A percentile compares a stretch with the other conserved stretches of the same genome.
phyloP scores from a whole-genome alignment of 2,113 vertebrate species.

The Ciconia maguari region DNA sequence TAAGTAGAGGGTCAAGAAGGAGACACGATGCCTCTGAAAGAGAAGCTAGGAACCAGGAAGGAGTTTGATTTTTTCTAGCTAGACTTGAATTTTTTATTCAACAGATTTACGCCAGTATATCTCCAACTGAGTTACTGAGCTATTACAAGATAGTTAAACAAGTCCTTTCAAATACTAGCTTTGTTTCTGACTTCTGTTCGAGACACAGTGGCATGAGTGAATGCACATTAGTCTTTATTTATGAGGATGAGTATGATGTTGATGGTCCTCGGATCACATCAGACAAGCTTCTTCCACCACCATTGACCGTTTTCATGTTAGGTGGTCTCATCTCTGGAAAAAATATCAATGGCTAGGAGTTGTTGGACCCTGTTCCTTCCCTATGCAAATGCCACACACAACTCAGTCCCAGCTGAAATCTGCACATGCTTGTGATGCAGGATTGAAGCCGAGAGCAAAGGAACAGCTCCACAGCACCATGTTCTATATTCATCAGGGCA shows the following conservation, averaged over 20 bases:
- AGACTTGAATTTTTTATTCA: background rate
- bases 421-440: background rate
- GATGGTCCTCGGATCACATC: background rate
- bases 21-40: background rate
- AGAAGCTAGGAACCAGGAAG: background rate
- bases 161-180: background rate
- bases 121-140: background rate
- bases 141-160: background rate
- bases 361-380: background rate
- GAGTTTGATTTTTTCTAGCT: background rate
- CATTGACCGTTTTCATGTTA: accelerated
- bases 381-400: background rate
- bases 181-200: background rate
- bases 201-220: background rate
- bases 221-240: background rate
- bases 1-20: background rate
- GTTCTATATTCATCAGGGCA: background rate
- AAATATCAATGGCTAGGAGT: background rate
- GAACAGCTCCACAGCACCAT: background rate
- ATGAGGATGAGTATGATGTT: background rate
- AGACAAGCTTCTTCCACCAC: background rate
- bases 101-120: background rate
- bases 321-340: background rate
- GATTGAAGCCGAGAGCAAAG: background rate
- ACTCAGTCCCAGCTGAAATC: background rate